phyloP scores from a whole-genome alignment of 2,888 invertebrate species.

The Pandemis heparana region DNA sequence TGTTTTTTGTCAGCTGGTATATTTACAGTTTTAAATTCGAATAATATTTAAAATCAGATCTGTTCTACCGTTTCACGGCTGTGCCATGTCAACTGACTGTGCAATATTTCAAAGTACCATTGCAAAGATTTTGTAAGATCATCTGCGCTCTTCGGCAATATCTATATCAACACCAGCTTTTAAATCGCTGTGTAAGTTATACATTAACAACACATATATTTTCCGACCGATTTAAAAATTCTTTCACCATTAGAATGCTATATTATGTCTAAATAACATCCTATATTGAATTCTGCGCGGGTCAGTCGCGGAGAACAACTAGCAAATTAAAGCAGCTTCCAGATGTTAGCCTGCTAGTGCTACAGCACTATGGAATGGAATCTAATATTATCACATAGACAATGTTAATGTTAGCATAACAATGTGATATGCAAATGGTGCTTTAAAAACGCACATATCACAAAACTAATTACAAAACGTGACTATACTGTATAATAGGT shows the following conservation, averaged over 20 bases:
- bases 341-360: not conserved
- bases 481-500: slow-evolving; percentile 22
- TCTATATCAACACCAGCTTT: no score
- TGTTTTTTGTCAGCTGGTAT: not conserved
- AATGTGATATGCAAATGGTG: not conserved
- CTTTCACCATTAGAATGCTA: no score
- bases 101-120: not conserved
- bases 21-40: not conserved
- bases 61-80: no score
- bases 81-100: not conserved
- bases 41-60: not conserved
- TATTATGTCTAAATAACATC: no score
- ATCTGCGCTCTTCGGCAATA: not conserved
- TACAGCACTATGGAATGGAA: not conserved
- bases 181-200: no score
- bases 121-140: not conserved
- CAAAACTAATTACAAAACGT: slow-evolving; percentile 30
- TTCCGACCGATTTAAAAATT: no score
- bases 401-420: not conserved
- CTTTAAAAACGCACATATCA: slow-evolving; percentile 26
- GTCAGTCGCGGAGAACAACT: no score
- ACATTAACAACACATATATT: no score
- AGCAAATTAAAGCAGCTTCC: no score
- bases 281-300: no score
- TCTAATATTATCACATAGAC: not conserved